Percentiles rank a stretch among this genome's conserved stretches.
Evolutionary conservation across 2,888 invertebrate species (phyloP).

Genomic region (Drosophila subsilvestris): DNA sequence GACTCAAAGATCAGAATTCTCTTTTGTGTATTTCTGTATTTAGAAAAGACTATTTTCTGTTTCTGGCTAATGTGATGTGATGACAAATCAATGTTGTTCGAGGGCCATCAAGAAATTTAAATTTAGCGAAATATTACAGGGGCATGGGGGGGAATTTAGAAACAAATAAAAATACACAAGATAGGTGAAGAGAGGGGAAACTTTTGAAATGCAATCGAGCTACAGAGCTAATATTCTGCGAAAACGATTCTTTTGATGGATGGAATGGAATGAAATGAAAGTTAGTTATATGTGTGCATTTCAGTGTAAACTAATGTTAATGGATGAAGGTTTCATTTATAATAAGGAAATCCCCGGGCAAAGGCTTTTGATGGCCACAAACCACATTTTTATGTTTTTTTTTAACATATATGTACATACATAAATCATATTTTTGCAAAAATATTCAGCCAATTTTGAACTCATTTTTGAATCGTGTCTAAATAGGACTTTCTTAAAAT

Average conservation of each 20-base stretch:
- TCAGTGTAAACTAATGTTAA: too few relatives aligned
- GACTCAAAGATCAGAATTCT: background rate
- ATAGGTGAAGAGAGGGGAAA: background rate
- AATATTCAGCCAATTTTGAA: too few relatives aligned
- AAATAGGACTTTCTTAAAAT: too few relatives aligned
- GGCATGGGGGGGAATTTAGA: constrained; percentile 24
- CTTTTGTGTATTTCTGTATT: background rate
- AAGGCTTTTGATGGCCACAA: too few relatives aligned
- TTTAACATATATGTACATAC: too few relatives aligned
- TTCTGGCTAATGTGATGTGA: constrained; percentile 47
- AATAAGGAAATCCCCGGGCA: background rate
- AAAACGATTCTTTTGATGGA: background rate
- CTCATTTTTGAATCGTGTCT: too few relatives aligned
- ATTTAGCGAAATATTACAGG: constrained; percentile 57
- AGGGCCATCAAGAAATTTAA: constrained; percentile 54
- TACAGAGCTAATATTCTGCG: background rate
- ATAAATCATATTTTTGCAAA: too few relatives aligned
- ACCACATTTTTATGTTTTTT: too few relatives aligned
- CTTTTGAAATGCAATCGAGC: too few relatives aligned
- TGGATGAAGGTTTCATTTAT: too few relatives aligned
- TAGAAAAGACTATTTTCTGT: background rate
- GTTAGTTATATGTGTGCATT: background rate
- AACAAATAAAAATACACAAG: constrained; percentile 10
- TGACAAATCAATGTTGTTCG: constrained; percentile 71
- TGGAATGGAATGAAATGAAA: background rate